Base-by-base conservation (phyloP, 2,113 vertebrate genomes). In the Nematolebias whitei region DNA sequence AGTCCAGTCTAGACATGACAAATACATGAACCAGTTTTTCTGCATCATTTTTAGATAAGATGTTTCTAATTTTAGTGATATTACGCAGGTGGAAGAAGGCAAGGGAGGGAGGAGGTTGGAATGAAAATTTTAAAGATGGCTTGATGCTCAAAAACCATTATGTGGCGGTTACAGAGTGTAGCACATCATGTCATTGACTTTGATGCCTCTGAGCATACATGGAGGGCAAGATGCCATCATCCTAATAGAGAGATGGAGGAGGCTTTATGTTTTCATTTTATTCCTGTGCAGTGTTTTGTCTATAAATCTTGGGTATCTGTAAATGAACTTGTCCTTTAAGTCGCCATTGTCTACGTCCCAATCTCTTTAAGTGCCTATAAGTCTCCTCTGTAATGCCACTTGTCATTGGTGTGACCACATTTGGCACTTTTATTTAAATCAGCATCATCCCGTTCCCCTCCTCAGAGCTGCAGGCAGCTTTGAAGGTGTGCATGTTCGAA, bases 281-380 rank as follows among this genome's bases (percentile, higher is more conserved):
- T 60, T 66, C 77, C 76, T 52, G 32, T 35, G 61, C 76, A 74
- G 68, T 82, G 58, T 23, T 48, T 68, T 72, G 80, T 79, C 76
- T 78, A 79, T 89, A 84, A 89, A 89, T 22, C 29, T 89, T 84
- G 73, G 80, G 78, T 68, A 62, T 63, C 57, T 67, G 52, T 59
- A 82, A 78, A 79, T 43, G 16, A 74, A 63, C 67, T 59, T 72
- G 87, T 89, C 85, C 85, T 85, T 79, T 63, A 85, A 72, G 83
- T 76, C 11, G 13, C 5, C 13, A 32, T 69, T 79, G 69, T 52
- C 56, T 48, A 63, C 75, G 67, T 83, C 71, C 73, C 83, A 89
- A 91, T 92, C 79, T 87, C 60, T 86, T 78, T 85, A 87, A 91
- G 75, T 92, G 90, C 83, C 58, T 44, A 35, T 62, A 73, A 20